These are phyloP conservation scores for Procambarus clarkii DNA, from an alignment of 1,140 invertebrate genomes.

Conservation along the genomic window DNA sequence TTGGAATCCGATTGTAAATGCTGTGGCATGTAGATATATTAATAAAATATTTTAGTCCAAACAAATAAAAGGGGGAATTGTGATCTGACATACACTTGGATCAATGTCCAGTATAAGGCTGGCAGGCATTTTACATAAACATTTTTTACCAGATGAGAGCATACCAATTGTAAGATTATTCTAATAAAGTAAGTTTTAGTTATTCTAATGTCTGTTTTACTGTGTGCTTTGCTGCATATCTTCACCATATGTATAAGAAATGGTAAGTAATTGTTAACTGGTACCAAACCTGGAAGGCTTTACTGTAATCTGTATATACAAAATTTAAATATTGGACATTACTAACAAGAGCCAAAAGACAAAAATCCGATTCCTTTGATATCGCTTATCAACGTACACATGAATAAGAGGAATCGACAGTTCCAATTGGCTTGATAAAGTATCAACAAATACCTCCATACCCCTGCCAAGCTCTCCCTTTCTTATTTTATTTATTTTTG, in stretches of 20 bases:
- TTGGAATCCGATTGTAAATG: neutral
- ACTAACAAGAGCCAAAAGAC: too few species aligned
- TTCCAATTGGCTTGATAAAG: too few species aligned
- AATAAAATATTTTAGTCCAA: constrained; percentile 1
- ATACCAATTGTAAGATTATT: constrained; percentile 48
- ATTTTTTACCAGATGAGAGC: constrained; percentile 47
- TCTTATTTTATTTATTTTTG: too few species aligned
- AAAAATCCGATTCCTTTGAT: too few species aligned
- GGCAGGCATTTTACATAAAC: constrained; percentile 20
- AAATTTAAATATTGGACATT: too few species aligned
- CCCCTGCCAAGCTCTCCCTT: too few species aligned
- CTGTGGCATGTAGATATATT: constrained; percentile 26
- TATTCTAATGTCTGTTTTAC: constrained; percentile 14
- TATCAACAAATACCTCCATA: too few species aligned
- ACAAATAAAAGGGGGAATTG: neutral
- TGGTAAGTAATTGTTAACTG: too few species aligned
- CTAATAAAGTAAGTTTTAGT: constrained; percentile 49
- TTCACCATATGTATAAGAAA: neutral
- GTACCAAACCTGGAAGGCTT: too few species aligned
- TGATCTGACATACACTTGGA: constrained; percentile 7
- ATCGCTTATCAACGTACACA: too few species aligned
- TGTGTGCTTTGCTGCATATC: neutral
- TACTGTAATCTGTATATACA: too few species aligned
- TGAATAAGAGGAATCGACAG: too few species aligned
- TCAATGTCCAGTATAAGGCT: neutral